A percentile compares a stretch with the other conserved stretches of the same genome.
Evolutionary conservation across 2,797 vertebrate species (phyloP).

Genomic region (Pseudocheirus occidentalis): DNA sequence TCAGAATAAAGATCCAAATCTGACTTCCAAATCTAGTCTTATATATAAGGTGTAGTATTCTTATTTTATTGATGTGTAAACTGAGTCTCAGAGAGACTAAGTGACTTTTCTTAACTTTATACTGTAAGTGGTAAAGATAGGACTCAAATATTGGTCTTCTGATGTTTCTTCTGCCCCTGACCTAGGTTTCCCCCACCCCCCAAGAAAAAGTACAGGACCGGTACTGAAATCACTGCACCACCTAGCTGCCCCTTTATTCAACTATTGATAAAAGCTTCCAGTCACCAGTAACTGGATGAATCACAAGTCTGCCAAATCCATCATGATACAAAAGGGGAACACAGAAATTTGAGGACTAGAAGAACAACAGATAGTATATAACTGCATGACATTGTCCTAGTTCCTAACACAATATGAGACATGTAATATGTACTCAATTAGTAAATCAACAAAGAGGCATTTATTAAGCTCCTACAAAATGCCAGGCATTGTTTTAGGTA

Average conservation of each 20-base stretch:
- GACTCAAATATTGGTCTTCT: not conserved
- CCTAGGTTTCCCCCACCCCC: rapidly evolving
- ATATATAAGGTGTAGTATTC: not conserved
- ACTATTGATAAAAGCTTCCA: no score
- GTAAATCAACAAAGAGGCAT: not conserved
- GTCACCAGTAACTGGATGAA: not conserved
- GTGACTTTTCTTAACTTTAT: conserved; percentile 20
- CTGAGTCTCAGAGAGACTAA: not conserved
- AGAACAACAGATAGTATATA: not conserved
- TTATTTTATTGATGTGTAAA: conserved; percentile 9
- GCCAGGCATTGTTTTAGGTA: not conserved
- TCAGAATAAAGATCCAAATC: not conserved
- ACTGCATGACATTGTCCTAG: no score
- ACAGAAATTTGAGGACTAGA: not conserved
- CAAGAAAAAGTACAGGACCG: not conserved
- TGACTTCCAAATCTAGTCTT: not conserved
- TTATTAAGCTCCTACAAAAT: not conserved
- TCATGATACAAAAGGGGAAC: not conserved
- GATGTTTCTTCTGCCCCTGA: not conserved
- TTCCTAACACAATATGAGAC: not conserved
- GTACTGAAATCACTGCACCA: no score
- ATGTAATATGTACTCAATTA: not conserved
- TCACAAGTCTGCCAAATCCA: not conserved
- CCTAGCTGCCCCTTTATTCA: no score
- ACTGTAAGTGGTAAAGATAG: not conserved